These are phyloP conservation scores for Zeus faber DNA, from an alignment of 2,113 vertebrate genomes.

Conservation along the genomic window DNA sequence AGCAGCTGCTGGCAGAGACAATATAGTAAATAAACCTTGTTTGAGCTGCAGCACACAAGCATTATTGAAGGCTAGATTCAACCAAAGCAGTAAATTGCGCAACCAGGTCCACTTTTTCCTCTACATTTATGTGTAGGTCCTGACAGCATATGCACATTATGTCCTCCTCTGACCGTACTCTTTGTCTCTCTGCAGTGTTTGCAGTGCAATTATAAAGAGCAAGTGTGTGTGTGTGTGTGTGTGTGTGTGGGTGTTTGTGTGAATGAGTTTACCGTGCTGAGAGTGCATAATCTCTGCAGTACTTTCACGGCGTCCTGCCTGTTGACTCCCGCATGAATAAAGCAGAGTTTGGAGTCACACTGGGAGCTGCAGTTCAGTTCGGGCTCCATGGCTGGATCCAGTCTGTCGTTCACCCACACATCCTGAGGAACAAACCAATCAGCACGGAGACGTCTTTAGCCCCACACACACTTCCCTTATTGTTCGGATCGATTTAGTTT, in stretches of 20 bases:
- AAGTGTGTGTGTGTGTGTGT: not conserved
- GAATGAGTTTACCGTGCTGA: constrained; percentile 72
- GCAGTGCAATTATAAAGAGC: not conserved
- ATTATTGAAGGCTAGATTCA: too few species aligned
- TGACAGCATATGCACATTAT: not conserved
- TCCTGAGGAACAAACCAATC: constrained; percentile 33
- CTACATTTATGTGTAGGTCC: too few species aligned
- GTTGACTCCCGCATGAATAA: constrained; percentile 65
- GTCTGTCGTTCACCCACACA: constrained; percentile 44
- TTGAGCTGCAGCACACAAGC: too few species aligned
- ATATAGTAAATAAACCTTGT: too few species aligned
- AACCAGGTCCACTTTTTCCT: too few species aligned
- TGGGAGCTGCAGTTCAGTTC: constrained; percentile 88
- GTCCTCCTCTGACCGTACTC: not conserved
- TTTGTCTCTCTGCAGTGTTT: not conserved
- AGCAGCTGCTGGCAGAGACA: too few species aligned
- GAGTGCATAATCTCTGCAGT: constrained; percentile 82
- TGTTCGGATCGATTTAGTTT: too few species aligned
- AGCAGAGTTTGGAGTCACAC: constrained; percentile 74
- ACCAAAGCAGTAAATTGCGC: too few species aligned
- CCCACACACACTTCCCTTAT: too few species aligned
- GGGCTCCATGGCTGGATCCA: constrained; percentile 76
- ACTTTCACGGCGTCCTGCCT: constrained; percentile 67
- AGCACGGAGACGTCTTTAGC: not conserved
- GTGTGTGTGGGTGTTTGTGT: not conserved